These are phyloP conservation scores for Orthochromis indermauri DNA, from an alignment of 2,113 vertebrate species.

Conservation along the genomic window DNA sequence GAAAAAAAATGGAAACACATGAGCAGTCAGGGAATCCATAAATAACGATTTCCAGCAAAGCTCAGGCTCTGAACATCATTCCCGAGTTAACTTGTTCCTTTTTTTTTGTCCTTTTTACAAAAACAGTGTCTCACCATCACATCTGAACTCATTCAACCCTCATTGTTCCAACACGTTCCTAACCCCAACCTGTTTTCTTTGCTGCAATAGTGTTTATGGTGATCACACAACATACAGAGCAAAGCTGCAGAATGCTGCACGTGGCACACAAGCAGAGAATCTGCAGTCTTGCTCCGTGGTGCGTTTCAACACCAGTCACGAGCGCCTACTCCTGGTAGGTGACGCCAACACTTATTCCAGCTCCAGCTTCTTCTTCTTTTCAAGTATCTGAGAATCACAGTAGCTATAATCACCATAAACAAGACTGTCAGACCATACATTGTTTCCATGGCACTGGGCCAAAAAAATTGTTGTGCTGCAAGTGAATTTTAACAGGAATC, in stretches of 20 bases:
- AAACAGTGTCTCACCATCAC: constrained; percentile 30
- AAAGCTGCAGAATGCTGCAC: background rate
- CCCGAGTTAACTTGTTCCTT: background rate
- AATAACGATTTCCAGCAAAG: constrained; percentile 14
- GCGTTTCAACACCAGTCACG: background rate
- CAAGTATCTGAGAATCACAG: constrained; percentile 49
- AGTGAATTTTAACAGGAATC: background rate
- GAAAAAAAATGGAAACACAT: constrained; percentile 45
- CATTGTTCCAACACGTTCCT: background rate
- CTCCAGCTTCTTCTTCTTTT: constrained; percentile 23
- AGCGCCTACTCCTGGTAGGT: constrained; percentile 51
- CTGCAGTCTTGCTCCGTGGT: background rate
- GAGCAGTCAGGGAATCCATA: constrained; percentile 45
- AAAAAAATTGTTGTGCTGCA: background rate
- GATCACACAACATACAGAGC: background rate
- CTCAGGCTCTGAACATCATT: constrained; percentile 57
- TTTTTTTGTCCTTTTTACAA: constrained; percentile 41
- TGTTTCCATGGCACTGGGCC: background rate
- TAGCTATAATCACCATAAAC: background rate
- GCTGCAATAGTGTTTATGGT: background rate
- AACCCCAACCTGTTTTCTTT: background rate
- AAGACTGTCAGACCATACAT: background rate
- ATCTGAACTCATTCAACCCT: constrained; percentile 10
- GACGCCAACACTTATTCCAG: background rate
- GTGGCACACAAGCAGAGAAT: background rate